Percentiles rank a stretch among this genome's conserved stretches.
phyloP scores from a whole-genome alignment of 37 sponge, comb jelly and placozoan genomes.

The Trichoplax adhaerens region DNA sequence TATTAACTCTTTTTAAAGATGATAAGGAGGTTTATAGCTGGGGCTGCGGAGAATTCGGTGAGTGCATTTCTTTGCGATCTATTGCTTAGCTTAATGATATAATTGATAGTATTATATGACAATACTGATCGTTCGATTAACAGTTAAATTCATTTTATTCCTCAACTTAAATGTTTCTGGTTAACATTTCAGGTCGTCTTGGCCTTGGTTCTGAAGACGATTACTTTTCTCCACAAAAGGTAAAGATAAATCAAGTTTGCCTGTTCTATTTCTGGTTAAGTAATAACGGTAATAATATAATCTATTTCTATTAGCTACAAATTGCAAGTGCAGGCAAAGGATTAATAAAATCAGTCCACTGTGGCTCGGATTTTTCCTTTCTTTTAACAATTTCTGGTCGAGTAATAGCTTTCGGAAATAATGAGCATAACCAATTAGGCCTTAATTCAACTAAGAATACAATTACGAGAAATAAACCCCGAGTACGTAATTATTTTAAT shows the following conservation, averaged over 20 bases:
- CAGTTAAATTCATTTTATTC: no score
- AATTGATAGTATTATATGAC: no score
- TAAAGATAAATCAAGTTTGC: no score
- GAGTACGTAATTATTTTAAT: no score
- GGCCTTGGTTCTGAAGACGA: no score
- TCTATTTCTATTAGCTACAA: neutral
- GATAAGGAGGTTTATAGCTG: slow-evolving; percentile 1
- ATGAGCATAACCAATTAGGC: slow-evolving; percentile 2
- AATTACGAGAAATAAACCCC: no score
- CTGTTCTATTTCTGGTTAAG: no score
- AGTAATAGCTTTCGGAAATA: slow-evolving; percentile 6
- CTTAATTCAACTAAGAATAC: neutral
- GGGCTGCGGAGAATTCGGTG: slow-evolving; percentile 5
- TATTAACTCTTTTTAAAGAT: neutral
- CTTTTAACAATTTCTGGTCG: slow-evolving; percentile 2
- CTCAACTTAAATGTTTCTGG: no score
- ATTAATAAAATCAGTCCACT: neutral
- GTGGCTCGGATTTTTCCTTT: neutral
- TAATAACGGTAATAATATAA: neutral
- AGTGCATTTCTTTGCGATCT: neutral
- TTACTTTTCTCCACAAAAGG: no score
- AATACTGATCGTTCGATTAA: no score
- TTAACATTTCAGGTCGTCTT: no score
- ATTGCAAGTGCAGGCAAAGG: neutral
- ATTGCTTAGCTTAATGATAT: no score